Evolutionary conservation across 2,797 vertebrate species (phyloP), one percentile per base, ranked within the genome.

Genomic region (Somateria mollissima): DNA sequence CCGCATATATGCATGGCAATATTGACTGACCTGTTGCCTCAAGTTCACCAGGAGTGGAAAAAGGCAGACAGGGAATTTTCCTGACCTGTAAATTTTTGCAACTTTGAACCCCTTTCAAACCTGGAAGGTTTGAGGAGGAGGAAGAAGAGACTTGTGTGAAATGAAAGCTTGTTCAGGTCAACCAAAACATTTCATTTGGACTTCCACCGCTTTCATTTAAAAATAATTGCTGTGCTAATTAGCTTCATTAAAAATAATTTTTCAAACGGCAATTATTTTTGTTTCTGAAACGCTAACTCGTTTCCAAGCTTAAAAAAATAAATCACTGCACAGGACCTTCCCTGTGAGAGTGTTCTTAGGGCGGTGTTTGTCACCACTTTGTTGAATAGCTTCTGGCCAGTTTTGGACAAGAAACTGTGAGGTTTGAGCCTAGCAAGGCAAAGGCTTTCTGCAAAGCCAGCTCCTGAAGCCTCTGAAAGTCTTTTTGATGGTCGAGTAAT

Each of bases 171-270:
- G 83, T 78, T 65, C 60, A 30, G 22, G 70, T 92, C 73, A 92
- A 70, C 62, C 37, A 62, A 81, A 88, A 54, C 34, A 56, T 37
- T 65, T 88, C 27, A 78, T 92, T 75, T 69, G 54, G 12, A 22
- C 89, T 94, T 84, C 77, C 5, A 21, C 25, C 13, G 10, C 73
- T 78, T 89, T 60, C 88, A 51, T 69, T 54, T 78, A 65, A 54
- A 86, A 69, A 84, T 92, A 81, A 88, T 88, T 91, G 32, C 58
- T 1, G 2, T 92, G 70, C 62, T 94, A 88, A 91, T 94, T 86
- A 84, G 20, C 32, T 54, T 19, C 4, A 43, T 92, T 91, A 47
- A 84, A 89, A 95, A 86, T 62, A 65, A 47, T 61, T 78, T 74
- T 84, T 83, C 39, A 76, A 83, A 10, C 16, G 37, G 65, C 32